Evolutionary conservation across 2,797 vertebrate genomes (phyloP).

Genomic region (Coccyzus lansbergi): DNA sequence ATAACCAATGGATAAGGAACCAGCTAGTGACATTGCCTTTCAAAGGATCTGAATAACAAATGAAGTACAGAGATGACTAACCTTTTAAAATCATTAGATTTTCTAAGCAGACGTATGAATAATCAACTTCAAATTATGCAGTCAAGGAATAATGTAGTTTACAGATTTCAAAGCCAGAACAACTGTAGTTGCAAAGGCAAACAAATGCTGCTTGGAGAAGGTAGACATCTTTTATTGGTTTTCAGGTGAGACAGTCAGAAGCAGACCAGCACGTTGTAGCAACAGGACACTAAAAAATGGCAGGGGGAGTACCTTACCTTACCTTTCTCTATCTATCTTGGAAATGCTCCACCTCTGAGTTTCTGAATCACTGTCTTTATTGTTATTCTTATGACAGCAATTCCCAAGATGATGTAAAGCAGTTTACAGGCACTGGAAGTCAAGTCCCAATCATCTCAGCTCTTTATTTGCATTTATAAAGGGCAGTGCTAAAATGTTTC

Average conservation of each 20-base stretch:
- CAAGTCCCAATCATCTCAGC: background rate
- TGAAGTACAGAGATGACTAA: background rate
- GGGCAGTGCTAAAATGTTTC: background rate
- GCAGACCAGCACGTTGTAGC: background rate
- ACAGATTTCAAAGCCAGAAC: constrained; percentile 14
- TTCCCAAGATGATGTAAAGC: background rate
- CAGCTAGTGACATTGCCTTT: constrained; percentile 11
- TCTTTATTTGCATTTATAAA: constrained; percentile 6
- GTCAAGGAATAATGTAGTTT: background rate
- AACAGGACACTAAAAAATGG: background rate
- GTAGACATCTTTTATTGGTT: background rate
- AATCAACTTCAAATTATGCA: constrained; percentile 59
- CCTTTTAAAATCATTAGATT: constrained; percentile 50
- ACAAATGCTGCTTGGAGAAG: background rate
- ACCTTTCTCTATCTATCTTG: background rate
- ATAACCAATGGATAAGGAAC: background rate
- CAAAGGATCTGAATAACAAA: background rate
- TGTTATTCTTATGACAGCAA: background rate
- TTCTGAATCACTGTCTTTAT: background rate
- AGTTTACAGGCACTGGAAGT: background rate
- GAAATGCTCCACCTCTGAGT: background rate
- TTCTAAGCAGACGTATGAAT: constrained; percentile 42
- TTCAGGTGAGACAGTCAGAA: background rate
- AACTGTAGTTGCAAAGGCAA: background rate
- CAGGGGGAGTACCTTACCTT: background rate